Evolutionary conservation across 2,113 vertebrate genomes (phyloP).

Genomic region (Bungarus multicinctus): DNA sequence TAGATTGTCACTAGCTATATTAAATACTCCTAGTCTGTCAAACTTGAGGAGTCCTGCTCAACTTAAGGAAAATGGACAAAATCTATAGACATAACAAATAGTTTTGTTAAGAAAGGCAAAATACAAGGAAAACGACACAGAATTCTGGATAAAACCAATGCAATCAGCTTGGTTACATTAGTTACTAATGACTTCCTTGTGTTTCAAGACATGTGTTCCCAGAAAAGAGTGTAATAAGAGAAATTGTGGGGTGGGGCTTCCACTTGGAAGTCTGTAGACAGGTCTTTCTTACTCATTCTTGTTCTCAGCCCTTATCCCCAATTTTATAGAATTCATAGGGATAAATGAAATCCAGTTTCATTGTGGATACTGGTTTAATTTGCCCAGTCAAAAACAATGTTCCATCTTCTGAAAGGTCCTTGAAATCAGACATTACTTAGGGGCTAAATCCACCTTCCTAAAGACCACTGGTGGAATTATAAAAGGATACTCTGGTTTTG

Average conservation of each 20-base stretch:
- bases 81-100: neutral
- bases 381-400: neutral
- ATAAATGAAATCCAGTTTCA: neutral
- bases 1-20: neutral
- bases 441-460: neutral
- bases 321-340: neutral
- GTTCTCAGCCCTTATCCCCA: neutral
- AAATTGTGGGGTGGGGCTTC: neutral
- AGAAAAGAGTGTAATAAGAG: neutral
- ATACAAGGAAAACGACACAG: neutral
- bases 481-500: neutral
- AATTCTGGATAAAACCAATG: neutral
- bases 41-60: neutral
- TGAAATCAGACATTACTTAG: neutral
- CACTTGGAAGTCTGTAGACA: neutral
- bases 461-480: neutral
- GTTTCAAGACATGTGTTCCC: neutral
- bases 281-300: neutral
- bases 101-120: neutral
- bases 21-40: neutral
- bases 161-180: neutral
- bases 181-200: neutral
- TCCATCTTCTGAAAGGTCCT: neutral
- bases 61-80: neutral
- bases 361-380: neutral